phyloP scores from a whole-genome alignment of 2,888 invertebrate genomes.

The Oligia strigilis region DNA sequence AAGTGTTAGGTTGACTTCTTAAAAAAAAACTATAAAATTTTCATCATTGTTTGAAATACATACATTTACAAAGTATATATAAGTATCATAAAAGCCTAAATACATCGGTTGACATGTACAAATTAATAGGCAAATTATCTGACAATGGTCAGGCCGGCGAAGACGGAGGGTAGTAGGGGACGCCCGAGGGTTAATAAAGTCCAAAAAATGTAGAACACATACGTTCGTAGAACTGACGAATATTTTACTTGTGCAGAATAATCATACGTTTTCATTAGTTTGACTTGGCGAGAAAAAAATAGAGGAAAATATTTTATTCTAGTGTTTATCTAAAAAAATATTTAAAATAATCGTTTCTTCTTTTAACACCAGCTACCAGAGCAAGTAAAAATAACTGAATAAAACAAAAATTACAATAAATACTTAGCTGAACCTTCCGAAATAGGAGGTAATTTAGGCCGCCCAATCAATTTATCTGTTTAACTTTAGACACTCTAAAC shows the following conservation, averaged over 20 bases:
- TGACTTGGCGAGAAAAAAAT: constrained; percentile 15
- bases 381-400: background rate
- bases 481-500: constrained; percentile 11
- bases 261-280: constrained; percentile 13
- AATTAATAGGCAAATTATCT: constrained; percentile 70
- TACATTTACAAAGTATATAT: background rate
- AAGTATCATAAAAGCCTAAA: constrained; percentile 35
- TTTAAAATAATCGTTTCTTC: background rate
- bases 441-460: constrained; percentile 5
- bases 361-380: background rate
- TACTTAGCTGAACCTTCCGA: background rate
- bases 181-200: constrained; percentile 66
- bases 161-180: constrained; percentile 63
- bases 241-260: constrained; percentile 4
- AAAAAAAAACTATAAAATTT: background rate
- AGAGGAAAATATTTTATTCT: background rate
- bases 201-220: constrained; percentile 57
- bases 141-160: constrained; percentile 70
- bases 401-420: background rate
- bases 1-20: background rate
- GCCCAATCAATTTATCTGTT: constrained; percentile 7
- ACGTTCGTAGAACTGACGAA: constrained; percentile 37
- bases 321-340: background rate
- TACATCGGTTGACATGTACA: constrained; percentile 57
- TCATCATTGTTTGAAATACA: background rate